Percentiles rank a stretch among this genome's conserved stretches.
Evolutionary conservation across 2,888 invertebrate genomes (phyloP).

Genomic region (Hydrotaea cyrtoneurina): DNA sequence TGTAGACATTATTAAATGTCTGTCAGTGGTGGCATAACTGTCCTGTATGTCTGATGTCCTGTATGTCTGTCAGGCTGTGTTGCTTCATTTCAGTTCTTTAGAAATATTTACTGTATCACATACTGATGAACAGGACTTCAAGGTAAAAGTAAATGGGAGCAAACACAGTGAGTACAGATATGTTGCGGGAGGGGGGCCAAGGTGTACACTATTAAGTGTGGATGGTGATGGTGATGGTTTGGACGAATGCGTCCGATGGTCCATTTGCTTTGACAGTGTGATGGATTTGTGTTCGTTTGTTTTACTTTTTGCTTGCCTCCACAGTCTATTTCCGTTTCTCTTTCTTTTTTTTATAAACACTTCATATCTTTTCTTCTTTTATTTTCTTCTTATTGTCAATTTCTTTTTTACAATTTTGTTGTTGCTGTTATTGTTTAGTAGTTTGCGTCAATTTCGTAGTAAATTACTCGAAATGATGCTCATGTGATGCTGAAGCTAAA

Average conservation of each 20-base stretch:
- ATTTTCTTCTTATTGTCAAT: conserved; percentile 45
- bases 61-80: not conserved
- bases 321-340: not conserved
- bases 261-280: conserved; percentile 54
- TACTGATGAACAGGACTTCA: conserved; percentile 20
- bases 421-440: conserved; percentile 49
- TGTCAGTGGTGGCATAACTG: conserved; percentile 38
- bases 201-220: not conserved
- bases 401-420: conserved; percentile 53
- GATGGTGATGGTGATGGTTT: not conserved
- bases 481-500: conserved; percentile 27
- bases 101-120: conserved; percentile 34
- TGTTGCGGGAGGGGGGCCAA: not conserved
- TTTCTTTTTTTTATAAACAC: too few relatives aligned
- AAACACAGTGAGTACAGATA: not conserved
- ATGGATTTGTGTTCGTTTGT: conserved; percentile 57
- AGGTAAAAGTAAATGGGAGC: conserved; percentile 31
- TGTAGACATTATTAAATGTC: too few relatives aligned
- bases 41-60: conserved; percentile 51
- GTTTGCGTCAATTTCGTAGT: conserved; percentile 41
- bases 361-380: conserved; percentile 29
- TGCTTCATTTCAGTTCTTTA: conserved; percentile 10
- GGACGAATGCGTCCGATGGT: conserved; percentile 25
- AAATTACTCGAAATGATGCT: conserved; percentile 47
- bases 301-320: not conserved